phyloP scores from a whole-genome alignment of 2,888 invertebrate species.

The Charanyca ferruginea region DNA sequence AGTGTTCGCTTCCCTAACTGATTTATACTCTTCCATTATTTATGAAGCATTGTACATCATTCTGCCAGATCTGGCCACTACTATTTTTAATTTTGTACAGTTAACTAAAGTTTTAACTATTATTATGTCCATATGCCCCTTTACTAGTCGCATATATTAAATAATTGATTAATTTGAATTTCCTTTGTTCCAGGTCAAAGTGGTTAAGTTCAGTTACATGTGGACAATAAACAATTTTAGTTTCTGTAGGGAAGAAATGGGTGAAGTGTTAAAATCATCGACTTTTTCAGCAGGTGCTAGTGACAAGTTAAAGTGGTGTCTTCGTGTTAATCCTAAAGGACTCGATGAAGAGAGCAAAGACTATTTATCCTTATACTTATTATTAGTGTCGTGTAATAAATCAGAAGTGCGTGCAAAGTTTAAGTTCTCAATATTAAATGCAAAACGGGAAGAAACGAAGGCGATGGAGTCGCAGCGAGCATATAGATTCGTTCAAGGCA shows the following conservation, averaged over 20 bases:
- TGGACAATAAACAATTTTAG: conserved; percentile 99
- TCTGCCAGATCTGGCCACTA: conserved; percentile 31
- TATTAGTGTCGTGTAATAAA: conserved; percentile 99
- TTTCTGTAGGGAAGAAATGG: conserved; percentile 99
- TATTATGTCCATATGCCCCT: background rate
- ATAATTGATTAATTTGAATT: conserved; percentile 61
- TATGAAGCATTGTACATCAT: conserved; percentile 53
- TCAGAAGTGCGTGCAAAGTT: conserved; percentile 99
- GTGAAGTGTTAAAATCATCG: conserved; percentile 99
- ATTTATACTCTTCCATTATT: conserved; percentile 63
- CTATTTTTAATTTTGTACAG: conserved; percentile 4
- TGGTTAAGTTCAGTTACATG: conserved; percentile 99
- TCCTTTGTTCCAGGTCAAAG: conserved; percentile 97
- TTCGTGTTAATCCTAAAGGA: conserved; percentile 99
- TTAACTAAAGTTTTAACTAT: conserved; percentile 1
- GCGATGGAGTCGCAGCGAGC: conserved; percentile 99
- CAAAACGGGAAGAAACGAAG: conserved; percentile 99
- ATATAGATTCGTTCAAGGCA: conserved; percentile 99
- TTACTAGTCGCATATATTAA: conserved; percentile 27
- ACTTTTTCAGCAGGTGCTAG: conserved; percentile 99
- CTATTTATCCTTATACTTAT: conserved; percentile 99
- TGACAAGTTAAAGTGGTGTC: conserved; percentile 99
- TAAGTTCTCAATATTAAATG: conserved; percentile 99
- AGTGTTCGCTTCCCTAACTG: conserved; percentile 51
- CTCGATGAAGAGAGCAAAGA: conserved; percentile 99